These are phyloP conservation scores for Rhinophrynus dorsalis DNA, from an alignment of 2,797 vertebrate genomes.

Conservation along the genomic window DNA sequence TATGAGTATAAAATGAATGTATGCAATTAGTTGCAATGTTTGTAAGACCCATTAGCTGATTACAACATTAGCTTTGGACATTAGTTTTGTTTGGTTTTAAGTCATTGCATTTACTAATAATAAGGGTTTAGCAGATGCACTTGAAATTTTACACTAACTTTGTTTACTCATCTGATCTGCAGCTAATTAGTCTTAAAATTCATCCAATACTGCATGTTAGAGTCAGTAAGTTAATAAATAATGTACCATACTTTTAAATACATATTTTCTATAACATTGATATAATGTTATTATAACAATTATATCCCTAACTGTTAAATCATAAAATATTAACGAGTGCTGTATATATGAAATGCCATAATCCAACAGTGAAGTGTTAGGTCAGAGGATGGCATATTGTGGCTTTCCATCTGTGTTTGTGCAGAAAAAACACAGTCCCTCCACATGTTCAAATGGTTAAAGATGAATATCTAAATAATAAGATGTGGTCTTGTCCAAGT, in stretches of 20 bases:
- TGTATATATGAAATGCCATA: too few species aligned
- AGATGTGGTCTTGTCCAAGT: too few species aligned
- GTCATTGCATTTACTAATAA: conserved; percentile 11
- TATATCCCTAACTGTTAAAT: too few species aligned
- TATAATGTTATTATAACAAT: too few species aligned
- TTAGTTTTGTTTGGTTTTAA: conserved; percentile 8
- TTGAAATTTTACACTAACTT: neutral
- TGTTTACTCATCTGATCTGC: neutral
- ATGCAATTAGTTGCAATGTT: neutral
- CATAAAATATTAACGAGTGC: too few species aligned
- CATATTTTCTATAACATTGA: too few species aligned
- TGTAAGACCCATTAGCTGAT: neutral
- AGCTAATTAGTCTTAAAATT: conserved; percentile 1
- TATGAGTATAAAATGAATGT: neutral
- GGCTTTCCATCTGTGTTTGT: too few species aligned
- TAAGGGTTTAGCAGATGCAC: conserved; percentile 7
- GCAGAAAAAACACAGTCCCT: too few species aligned
- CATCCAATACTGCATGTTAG: neutral
- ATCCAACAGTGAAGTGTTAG: too few species aligned
- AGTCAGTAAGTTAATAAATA: neutral
- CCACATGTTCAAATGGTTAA: too few species aligned
- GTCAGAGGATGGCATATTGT: too few species aligned
- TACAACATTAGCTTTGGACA: neutral
- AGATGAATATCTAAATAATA: too few species aligned
- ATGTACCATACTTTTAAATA: neutral